Conservation (phyloP, 2,113 vertebrate species). For the Aix galericulata region DNA sequence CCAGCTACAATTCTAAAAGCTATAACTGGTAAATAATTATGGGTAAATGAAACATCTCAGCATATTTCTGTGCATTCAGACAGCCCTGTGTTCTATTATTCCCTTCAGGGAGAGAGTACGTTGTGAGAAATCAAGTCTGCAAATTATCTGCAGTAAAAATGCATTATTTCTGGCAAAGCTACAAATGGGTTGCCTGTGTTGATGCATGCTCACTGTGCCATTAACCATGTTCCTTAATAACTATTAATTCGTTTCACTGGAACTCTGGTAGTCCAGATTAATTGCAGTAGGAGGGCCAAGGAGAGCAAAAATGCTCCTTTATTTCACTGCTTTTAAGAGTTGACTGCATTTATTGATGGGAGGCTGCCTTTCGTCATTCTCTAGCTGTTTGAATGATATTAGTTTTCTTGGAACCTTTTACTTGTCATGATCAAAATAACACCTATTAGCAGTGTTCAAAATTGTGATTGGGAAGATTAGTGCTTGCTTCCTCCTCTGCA, state of each 20-base stretch:
- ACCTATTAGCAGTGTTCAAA: neutral
- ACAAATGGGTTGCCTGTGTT: constrained; percentile 47
- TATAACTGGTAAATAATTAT: constrained; percentile 33
- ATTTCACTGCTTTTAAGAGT: neutral
- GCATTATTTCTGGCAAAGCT: constrained; percentile 49
- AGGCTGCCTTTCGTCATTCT: neutral
- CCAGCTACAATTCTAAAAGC: neutral
- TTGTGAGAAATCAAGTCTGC: constrained; percentile 15
- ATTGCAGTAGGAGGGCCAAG: neutral
- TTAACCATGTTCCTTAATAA: constrained; percentile 40
- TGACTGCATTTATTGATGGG: neutral
- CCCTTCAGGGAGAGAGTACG: neutral
- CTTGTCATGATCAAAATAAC: neutral
- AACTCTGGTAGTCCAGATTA: constrained; percentile 10
- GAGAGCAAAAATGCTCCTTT: neutral
- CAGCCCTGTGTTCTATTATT: constrained; percentile 9
- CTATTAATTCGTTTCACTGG: constrained; percentile 46
- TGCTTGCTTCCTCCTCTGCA: neutral
- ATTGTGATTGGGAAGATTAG: neutral
- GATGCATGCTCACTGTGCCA: constrained; percentile 41
- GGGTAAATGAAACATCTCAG: constrained; percentile 15
- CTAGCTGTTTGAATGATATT: neutral
- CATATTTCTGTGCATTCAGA: neutral
- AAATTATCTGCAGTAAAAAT: constrained; percentile 52
- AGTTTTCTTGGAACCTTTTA: neutral